These are phyloP conservation scores for Zygogramma bicolorata DNA, from an alignment of 2,888 invertebrate species.

Conservation along the genomic window DNA sequence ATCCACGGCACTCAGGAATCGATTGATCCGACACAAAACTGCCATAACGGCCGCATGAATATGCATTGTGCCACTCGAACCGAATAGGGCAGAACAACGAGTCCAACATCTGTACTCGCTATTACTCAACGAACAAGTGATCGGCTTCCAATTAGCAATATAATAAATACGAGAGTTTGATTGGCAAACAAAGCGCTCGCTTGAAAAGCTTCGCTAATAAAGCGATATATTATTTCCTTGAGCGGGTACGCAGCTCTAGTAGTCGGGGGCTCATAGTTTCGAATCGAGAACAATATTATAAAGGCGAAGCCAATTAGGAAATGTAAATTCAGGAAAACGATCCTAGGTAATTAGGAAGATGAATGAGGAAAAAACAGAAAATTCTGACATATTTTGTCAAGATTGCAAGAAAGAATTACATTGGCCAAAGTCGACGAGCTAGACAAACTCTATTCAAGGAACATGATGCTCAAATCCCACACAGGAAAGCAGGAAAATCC, in stretches of 20 bases:
- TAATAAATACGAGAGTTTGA: constrained; percentile 56
- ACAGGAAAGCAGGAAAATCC: no score
- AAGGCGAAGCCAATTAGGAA: no score
- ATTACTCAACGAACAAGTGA: constrained; percentile 38
- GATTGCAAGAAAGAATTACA: no score
- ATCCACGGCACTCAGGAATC: background rate
- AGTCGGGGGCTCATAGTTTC: constrained; percentile 26
- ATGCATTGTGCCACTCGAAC: background rate
- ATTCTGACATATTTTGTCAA: no score
- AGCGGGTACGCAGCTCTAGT: constrained; percentile 24
- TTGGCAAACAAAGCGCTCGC: constrained; percentile 54
- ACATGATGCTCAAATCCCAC: no score
- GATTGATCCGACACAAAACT: background rate
- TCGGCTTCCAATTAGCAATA: constrained; percentile 53
- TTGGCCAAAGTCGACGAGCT: no score
- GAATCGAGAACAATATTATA: no score
- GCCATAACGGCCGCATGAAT: background rate
- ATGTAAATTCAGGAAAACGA: no score
- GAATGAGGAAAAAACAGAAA: no score
- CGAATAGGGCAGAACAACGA: constrained; percentile 21
- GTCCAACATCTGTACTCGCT: constrained; percentile 29
- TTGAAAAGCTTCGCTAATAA: constrained; percentile 54
- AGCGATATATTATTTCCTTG: constrained; percentile 48
- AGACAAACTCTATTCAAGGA: no score
- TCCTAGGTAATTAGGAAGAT: no score